phyloP scores from a whole-genome alignment of 2,113 vertebrate genomes.

The Phodopus roborovskii region DNA sequence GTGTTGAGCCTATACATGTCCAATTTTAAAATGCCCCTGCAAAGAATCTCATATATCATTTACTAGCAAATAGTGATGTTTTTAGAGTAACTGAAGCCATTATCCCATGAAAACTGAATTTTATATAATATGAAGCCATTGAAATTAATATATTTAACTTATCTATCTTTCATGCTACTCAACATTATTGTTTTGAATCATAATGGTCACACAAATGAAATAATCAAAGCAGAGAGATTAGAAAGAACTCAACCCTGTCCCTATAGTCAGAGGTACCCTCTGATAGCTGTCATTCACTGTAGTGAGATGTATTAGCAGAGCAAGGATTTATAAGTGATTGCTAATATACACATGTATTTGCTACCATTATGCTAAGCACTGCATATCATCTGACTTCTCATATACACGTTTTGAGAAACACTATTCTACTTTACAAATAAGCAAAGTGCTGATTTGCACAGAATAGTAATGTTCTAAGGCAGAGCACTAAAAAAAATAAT shows the following conservation, averaged over 20 bases:
- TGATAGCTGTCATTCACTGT: background rate
- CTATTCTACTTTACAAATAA: background rate
- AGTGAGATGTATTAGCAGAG: constrained; percentile 4
- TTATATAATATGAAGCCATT: background rate
- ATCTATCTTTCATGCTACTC: background rate
- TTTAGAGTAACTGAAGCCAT: constrained; percentile 13
- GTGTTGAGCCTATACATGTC: background rate
- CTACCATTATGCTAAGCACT: background rate
- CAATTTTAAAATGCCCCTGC: background rate
- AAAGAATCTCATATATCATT: constrained; percentile 3
- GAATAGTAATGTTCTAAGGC: background rate
- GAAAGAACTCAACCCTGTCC: background rate
- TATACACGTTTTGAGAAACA: background rate
- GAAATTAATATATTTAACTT: constrained; percentile 36
- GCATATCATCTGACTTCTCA: background rate
- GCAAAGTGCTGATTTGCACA: background rate
- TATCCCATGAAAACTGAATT: background rate
- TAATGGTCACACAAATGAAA: constrained; percentile 32
- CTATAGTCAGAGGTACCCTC: background rate
- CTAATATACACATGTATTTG: background rate
- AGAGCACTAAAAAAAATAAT: background rate
- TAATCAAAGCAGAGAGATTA: background rate
- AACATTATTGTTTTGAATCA: background rate
- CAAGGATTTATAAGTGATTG: background rate
- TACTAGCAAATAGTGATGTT: background rate